phyloP scores from a whole-genome alignment of 2,888 invertebrate genomes.

The Ashinkailepas kermadecensis region DNA sequence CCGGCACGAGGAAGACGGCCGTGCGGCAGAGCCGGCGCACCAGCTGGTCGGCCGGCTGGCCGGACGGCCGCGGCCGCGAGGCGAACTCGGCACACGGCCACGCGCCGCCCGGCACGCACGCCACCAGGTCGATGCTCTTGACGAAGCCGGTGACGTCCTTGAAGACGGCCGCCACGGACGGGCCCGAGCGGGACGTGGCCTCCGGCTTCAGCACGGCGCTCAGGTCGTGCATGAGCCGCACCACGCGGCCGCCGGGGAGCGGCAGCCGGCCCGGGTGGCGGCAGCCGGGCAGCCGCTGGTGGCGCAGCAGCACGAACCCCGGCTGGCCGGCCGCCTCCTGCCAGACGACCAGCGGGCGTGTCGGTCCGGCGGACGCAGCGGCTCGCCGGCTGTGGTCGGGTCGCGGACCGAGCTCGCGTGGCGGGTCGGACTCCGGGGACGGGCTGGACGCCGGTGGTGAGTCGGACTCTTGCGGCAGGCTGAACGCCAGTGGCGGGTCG shows the following conservation, averaged over 20 bases:
- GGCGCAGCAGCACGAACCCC: not conserved
- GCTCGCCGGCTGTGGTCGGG: not conserved
- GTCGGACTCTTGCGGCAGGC: too few relatives aligned
- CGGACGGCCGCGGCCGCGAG: not conserved
- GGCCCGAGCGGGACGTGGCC: not conserved
- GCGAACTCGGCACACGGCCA: not conserved
- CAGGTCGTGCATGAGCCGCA: not conserved
- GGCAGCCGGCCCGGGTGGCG: not conserved
- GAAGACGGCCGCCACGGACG: not conserved
- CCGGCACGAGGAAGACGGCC: not conserved
- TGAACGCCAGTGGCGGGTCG: too few relatives aligned
- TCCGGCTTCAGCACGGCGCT: not conserved
- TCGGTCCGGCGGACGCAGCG: too few relatives aligned
- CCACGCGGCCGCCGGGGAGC: not conserved
- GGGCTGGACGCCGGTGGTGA: too few relatives aligned
- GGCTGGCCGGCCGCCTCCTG: not conserved
- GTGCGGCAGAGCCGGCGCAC: not conserved
- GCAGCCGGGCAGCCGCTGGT: not conserved
- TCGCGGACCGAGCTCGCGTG: not conserved
- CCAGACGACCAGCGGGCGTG: too few relatives aligned
- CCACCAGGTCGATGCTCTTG: not conserved
- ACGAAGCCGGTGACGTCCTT: too few relatives aligned
- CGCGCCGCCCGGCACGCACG: not conserved
- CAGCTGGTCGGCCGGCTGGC: not conserved
- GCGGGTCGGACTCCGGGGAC: too few relatives aligned